Conservation (phyloP, 1,140 invertebrate species). For the Dendrolimus kikuchii region DNA sequence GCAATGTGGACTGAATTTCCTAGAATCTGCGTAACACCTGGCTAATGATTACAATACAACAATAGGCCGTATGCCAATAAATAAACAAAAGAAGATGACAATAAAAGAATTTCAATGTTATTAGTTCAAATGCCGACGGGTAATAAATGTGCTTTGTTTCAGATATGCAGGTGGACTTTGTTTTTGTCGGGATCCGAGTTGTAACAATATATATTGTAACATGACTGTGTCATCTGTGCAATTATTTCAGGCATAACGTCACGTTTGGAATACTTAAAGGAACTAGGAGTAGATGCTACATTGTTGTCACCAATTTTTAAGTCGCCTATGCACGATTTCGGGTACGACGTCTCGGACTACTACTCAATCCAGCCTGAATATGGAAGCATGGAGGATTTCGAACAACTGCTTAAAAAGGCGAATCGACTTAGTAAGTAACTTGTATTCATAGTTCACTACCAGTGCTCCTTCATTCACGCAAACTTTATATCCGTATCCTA, state of each 20-base stretch:
- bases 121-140: too few species aligned
- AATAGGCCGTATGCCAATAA: too few species aligned
- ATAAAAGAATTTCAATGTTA: too few species aligned
- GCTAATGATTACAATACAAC: too few species aligned
- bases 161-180: too few species aligned
- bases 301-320: constrained; percentile 80
- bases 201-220: neutral
- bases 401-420: constrained; percentile 67
- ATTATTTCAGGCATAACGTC: constrained; percentile 61
- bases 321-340: constrained; percentile 79
- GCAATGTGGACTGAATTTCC: too few species aligned
- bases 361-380: constrained; percentile 74
- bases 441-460: constrained; percentile 1
- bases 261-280: constrained; percentile 73
- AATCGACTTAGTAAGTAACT: constrained; percentile 58
- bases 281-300: constrained; percentile 75
- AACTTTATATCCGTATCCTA: too few species aligned
- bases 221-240: too few species aligned
- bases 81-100: too few species aligned
- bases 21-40: too few species aligned
- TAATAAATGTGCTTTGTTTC: too few species aligned
- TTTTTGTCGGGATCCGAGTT: too few species aligned
- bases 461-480: neutral
- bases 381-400: constrained; percentile 77
- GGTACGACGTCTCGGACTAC: constrained; percentile 78